These are phyloP conservation scores for Lates japonicus DNA, from an alignment of 2,797 vertebrate species.

Conservation along the genomic window DNA sequence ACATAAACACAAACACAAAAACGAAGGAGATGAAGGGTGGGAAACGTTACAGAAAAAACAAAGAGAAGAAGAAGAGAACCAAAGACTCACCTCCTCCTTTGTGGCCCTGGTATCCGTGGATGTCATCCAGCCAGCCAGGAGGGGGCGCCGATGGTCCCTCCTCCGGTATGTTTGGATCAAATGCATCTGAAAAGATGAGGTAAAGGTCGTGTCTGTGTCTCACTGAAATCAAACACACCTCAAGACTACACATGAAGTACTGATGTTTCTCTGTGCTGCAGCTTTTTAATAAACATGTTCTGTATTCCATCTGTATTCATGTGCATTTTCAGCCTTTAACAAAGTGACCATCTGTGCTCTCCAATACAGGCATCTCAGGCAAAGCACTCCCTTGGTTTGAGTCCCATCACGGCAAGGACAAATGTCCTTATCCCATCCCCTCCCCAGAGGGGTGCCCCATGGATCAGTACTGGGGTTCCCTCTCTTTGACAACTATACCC, in stretches of 20 bases:
- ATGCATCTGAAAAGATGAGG: constrained; percentile 59
- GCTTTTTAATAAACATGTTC: no score
- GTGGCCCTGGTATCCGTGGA: constrained; percentile 70
- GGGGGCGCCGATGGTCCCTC: constrained; percentile 78
- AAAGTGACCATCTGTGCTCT: no score
- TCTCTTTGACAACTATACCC: no score
- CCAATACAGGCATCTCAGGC: no score
- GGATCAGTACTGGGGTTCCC: no score
- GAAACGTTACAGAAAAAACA: background rate
- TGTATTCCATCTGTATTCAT: background rate
- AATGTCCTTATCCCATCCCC: no score
- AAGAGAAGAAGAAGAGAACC: background rate
- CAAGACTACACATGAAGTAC: background rate
- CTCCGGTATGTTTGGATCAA: constrained; percentile 81
- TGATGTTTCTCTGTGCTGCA: background rate
- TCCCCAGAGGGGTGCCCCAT: no score
- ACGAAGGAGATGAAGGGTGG: background rate
- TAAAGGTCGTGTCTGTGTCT: background rate
- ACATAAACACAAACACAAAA: constrained; percentile 24
- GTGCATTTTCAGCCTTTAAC: no score
- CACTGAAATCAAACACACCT: background rate
- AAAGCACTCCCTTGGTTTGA: no score
- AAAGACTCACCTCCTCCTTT: constrained; percentile 65
- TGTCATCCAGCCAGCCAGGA: constrained; percentile 81
- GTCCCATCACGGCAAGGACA: no score